Conservation (phyloP, 2,113 vertebrate genomes). For the Peromyscus californicus region DNA sequence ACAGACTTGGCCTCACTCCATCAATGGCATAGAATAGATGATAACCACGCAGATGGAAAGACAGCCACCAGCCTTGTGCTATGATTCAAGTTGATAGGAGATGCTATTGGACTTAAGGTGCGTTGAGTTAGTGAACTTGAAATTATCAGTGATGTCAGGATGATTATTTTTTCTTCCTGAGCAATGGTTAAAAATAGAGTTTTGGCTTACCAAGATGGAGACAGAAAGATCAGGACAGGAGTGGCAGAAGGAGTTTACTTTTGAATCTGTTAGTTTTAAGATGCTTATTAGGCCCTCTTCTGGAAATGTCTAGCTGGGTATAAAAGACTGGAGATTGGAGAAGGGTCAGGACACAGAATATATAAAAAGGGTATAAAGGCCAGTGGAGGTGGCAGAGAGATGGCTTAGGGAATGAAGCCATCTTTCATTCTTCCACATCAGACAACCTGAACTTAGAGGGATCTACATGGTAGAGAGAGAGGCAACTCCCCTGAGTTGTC, state of each 20-base stretch:
- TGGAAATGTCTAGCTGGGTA: not conserved
- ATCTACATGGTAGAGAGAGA: not conserved
- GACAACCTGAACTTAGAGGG: not conserved
- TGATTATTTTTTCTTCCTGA: not conserved
- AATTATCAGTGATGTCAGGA: not conserved
- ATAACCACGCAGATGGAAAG: not conserved
- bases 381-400: not conserved
- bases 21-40: not conserved
- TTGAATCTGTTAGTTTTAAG: not conserved
- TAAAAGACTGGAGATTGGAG: not conserved
- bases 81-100: not conserved
- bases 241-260: not conserved
- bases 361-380: not conserved
- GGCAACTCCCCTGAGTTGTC: not conserved
- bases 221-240: not conserved
- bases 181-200: not conserved
- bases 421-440: not conserved
- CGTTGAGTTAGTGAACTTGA: not conserved
- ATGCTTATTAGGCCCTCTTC: not conserved
- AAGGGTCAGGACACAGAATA: not conserved
- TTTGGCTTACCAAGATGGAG: not conserved
- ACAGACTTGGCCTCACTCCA: not conserved
- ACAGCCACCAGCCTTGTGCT: not conserved
- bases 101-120: not conserved
- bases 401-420: not conserved